Conservation (phyloP, 1,140 invertebrate species). For the Hyposmocoma kahamanoa region DNA sequence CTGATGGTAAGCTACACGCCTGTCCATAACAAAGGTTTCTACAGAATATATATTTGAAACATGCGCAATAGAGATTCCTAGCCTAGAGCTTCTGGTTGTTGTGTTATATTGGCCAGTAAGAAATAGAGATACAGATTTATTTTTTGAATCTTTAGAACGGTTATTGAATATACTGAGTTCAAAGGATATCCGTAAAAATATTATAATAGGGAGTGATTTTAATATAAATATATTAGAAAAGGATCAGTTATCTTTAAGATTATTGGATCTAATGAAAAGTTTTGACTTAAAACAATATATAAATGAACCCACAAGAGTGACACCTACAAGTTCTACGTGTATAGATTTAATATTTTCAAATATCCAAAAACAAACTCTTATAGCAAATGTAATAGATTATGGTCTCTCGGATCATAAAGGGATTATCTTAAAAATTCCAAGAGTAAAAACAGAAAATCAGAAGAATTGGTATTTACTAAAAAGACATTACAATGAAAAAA, state of each 20-base stretch:
- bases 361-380: neutral
- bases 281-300: neutral
- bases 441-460: neutral
- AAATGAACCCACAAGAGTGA: neutral
- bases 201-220: neutral
- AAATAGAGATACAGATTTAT: conserved; percentile 3
- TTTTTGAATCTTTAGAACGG: neutral
- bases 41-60: neutral
- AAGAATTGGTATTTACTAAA: neutral
- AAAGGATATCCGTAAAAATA: neutral
- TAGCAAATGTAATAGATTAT: neutral
- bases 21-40: too few species aligned
- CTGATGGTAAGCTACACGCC: too few species aligned
- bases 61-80: neutral
- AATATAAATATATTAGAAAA: neutral
- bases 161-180: neutral
- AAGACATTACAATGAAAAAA: conserved; percentile 3
- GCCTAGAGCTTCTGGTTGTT: neutral
- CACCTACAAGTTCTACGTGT: neutral
- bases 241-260: neutral
- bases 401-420: conserved; percentile 1
- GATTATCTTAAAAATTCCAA: neutral
- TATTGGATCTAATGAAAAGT: neutral
- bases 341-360: conserved; percentile 2
- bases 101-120: neutral